These are phyloP conservation scores for Sebastes umbrosus DNA, from an alignment of 2,797 vertebrate genomes.

Conservation along the genomic window DNA sequence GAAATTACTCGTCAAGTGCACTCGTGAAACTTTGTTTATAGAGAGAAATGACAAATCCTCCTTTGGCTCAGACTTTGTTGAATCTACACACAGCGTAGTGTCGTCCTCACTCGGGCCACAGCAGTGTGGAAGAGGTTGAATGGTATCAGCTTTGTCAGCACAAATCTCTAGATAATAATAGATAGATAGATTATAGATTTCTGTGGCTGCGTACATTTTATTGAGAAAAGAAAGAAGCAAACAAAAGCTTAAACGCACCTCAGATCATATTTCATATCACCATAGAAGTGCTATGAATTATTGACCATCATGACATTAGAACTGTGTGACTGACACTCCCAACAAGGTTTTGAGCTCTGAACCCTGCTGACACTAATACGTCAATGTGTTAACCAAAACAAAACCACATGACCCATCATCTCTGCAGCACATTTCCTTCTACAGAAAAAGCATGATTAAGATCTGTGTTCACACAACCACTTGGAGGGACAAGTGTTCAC, in stretches of 20 bases:
- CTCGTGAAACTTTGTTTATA: conserved; percentile 57
- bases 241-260: not conserved
- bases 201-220: not conserved
- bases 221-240: not conserved
- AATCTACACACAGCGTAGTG: conserved; percentile 19
- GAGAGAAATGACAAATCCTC: conserved; percentile 52
- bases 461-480: conserved; percentile 10
- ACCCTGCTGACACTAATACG: not conserved
- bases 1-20: conserved; percentile 62
- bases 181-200: not conserved
- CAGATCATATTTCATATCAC: not conserved
- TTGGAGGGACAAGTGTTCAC: conserved; percentile 8
- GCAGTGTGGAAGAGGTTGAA: not conserved
- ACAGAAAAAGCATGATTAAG: conserved; percentile 20
- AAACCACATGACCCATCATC: conserved; percentile 65
- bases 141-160: not conserved
- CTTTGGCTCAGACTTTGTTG: conserved; percentile 33
- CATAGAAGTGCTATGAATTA: not conserved
- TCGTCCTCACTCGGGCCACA: not conserved
- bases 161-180: not conserved
- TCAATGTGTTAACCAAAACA: conserved; percentile 65
- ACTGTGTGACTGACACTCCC: not conserved
- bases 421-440: conserved; percentile 28
- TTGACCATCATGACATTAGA: not conserved
- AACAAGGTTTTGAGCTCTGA: not conserved